Conservation (phyloP, 2,888 invertebrate genomes). For the Isotomurus palustris region DNA sequence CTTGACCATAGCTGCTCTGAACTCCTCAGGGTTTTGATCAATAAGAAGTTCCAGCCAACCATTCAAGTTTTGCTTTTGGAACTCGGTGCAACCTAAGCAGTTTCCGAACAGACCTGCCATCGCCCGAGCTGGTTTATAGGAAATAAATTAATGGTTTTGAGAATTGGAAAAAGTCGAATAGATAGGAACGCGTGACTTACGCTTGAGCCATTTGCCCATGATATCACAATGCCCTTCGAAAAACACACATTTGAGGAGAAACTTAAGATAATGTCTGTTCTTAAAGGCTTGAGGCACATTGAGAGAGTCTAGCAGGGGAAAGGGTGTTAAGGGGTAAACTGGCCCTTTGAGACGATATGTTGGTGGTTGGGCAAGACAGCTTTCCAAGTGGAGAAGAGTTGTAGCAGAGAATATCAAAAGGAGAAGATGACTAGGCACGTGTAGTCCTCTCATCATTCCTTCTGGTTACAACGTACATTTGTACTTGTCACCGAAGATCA, state of each 20-base stretch:
- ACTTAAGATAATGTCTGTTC: constrained; percentile 20
- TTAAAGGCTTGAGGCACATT: constrained; percentile 19
- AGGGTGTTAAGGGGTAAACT: constrained; percentile 12
- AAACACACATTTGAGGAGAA: constrained; percentile 29
- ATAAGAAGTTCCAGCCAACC: constrained; percentile 21
- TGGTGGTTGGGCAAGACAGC: not conserved
- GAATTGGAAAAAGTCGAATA: not conserved
- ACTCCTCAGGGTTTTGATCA: constrained; percentile 20
- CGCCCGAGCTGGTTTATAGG: constrained; percentile 20
- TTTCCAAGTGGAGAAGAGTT: not conserved
- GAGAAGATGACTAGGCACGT: constrained; percentile 16
- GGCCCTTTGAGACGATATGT: constrained; percentile 17
- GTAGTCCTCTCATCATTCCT: not conserved
- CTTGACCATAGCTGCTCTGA: constrained; percentile 23
- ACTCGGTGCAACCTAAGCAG: constrained; percentile 24
- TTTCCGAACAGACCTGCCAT: constrained; percentile 22
- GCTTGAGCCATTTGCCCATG: constrained; percentile 32
- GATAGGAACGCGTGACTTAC: constrained; percentile 10
- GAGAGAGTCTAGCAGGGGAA: constrained; percentile 20
- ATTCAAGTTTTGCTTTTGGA: constrained; percentile 19
- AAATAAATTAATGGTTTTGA: not conserved
- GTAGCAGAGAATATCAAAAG: constrained; percentile 3
- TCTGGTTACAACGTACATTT: no score
- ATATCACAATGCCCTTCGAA: constrained; percentile 34
- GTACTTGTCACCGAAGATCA: no score